Conservation (phyloP, 92 coral and sea anemone genomes). For the Isaurus tuberculatus region DNA sequence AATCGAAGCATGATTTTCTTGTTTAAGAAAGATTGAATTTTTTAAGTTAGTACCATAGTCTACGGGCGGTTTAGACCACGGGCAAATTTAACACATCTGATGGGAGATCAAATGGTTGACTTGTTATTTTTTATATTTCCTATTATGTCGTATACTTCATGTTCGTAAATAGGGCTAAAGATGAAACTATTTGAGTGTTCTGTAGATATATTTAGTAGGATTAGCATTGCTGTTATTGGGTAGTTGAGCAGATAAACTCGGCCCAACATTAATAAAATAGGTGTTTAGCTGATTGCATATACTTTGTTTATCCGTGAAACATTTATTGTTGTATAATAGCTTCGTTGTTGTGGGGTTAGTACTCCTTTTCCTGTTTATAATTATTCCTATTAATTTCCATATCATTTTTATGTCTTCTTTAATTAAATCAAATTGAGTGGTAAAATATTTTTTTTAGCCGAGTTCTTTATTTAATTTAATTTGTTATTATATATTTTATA, state of each 20-base stretch:
- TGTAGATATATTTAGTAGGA: slow-evolving; percentile 40
- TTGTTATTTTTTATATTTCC: slow-evolving; percentile 23
- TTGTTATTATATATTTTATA: slow-evolving; percentile 32
- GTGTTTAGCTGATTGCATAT: slow-evolving; percentile 44
- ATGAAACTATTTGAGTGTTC: slow-evolving; percentile 40
- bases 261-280: slow-evolving; percentile 43
- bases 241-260: slow-evolving; percentile 44
- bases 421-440: slow-evolving; percentile 30
- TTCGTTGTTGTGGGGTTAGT: slow-evolving; percentile 42
- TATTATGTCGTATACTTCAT: slow-evolving; percentile 22
- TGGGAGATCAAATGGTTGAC: slow-evolving; percentile 26
- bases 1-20: no score
- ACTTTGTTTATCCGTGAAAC: slow-evolving; percentile 47
- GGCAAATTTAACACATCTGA: slow-evolving; percentile 20
- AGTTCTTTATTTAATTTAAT: slow-evolving; percentile 25
- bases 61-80: no score
- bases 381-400: slow-evolving; percentile 52
- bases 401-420: slow-evolving; percentile 39
- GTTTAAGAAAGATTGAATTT: no score
- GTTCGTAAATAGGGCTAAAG: slow-evolving; percentile 29
- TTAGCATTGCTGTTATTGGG: slow-evolving; percentile 34
- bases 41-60: no score
- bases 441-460: slow-evolving; percentile 17
- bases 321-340: slow-evolving; percentile 44
- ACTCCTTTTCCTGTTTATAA: slow-evolving; percentile 33